phyloP scores from a whole-genome alignment of 2,888 invertebrate species.

The Temnothorax unifasciatus region DNA sequence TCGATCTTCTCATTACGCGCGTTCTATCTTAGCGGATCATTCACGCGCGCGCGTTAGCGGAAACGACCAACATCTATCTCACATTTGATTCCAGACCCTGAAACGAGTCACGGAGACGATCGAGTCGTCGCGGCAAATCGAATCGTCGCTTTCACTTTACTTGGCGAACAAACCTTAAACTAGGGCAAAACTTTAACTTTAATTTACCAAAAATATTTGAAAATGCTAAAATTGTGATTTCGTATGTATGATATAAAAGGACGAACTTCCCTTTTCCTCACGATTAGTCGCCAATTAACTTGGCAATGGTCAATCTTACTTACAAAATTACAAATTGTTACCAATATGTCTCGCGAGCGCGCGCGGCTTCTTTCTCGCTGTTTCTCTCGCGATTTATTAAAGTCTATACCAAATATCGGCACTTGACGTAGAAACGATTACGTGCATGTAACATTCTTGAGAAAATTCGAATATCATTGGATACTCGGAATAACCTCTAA shows the following conservation, averaged over 20 bases:
- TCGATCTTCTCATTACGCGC: not conserved
- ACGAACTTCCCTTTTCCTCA: too few relatives aligned
- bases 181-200: not conserved
- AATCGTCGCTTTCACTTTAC: not conserved
- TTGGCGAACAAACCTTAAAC: not conserved
- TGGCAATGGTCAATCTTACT: not conserved
- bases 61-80: constrained; percentile 22
- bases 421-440: too few relatives aligned
- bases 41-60: not conserved
- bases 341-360: not conserved
- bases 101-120: not conserved
- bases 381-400: not conserved
- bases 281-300: too few relatives aligned
- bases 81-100: constrained; percentile 27
- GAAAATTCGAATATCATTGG: not conserved
- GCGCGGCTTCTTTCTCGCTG: not conserved
- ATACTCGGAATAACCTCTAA: not conserved
- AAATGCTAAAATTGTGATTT: too few relatives aligned
- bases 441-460: too few relatives aligned
- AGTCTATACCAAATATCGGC: not conserved
- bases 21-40: not conserved
- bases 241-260: too few relatives aligned
- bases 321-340: not conserved
- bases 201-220: too few relatives aligned
- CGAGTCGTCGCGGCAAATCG: not conserved